phyloP scores from a whole-genome alignment of 30 jellyfish, hydroid and myxozoan genomes.

The Hydra vulgaris region DNA sequence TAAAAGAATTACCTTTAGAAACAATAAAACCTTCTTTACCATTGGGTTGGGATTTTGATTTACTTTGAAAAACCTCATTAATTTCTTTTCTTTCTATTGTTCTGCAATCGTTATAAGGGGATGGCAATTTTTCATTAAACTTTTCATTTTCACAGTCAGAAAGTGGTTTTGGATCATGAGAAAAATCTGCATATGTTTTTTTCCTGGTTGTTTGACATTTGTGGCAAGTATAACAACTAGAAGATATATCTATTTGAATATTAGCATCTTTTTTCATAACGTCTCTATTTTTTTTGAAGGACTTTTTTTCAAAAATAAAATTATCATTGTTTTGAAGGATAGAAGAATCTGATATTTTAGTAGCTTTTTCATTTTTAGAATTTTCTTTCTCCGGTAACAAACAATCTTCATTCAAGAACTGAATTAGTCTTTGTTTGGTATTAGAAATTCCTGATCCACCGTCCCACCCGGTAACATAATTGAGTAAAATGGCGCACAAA shows the following conservation, averaged over 20 bases:
- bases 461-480: constrained; percentile 22
- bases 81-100: not conserved
- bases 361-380: not conserved
- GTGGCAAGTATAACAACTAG: not conserved
- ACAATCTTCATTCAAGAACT: constrained; percentile 42
- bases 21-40: not conserved
- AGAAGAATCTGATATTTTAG: not conserved
- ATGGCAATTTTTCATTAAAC: not conserved
- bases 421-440: constrained; percentile 26
- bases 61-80: not conserved
- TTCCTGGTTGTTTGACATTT: not conserved
- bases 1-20: not conserved
- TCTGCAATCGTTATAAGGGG: not conserved
- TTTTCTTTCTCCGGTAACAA: not conserved
- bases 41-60: not conserved
- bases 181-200: not conserved
- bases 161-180: not conserved
- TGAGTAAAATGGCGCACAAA: constrained; percentile 56
- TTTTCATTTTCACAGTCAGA: not conserved
- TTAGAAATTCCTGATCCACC: constrained; percentile 16
- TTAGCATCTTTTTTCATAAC: constrained; percentile 8
- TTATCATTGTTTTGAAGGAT: not conserved
- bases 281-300: constrained; percentile 1
- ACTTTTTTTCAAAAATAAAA: not conserved
- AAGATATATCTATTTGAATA: constrained; percentile 3